Conservation (phyloP, 2,113 vertebrate species). For the Laticauda colubrina region DNA sequence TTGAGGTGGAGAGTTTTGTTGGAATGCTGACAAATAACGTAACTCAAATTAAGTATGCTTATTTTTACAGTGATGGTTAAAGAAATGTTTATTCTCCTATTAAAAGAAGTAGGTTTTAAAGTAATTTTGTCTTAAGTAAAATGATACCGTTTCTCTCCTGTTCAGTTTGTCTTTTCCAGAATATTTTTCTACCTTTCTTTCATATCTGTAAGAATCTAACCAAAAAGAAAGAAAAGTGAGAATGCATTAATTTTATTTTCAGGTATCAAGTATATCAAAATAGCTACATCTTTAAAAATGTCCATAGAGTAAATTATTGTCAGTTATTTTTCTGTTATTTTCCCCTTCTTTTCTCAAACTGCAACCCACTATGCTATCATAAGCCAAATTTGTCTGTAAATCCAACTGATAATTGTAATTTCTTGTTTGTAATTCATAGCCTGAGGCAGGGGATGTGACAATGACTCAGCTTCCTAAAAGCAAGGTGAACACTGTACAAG, state of each 20-base stretch:
- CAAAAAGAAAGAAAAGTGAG: neutral
- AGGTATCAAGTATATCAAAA: neutral
- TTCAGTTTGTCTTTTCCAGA: neutral
- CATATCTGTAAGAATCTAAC: slow-evolving; percentile 22
- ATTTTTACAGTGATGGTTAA: neutral
- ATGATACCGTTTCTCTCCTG: neutral
- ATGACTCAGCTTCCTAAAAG: neutral
- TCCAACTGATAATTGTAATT: neutral
- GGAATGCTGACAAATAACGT: neutral
- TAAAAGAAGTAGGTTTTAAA: neutral
- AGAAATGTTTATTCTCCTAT: neutral
- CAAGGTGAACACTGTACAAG: neutral
- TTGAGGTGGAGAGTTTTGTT: too few species aligned
- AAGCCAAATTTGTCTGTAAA: neutral
- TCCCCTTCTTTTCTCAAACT: neutral
- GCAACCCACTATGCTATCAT: neutral
- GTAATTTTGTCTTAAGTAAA: neutral
- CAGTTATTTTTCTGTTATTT: neutral
- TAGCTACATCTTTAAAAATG: neutral
- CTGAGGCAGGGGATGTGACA: neutral
- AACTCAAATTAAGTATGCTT: neutral
- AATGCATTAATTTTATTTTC: neutral
- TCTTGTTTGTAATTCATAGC: neutral
- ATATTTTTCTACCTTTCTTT: slow-evolving; percentile 2
- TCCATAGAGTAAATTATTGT: neutral